phyloP scores from a whole-genome alignment of 23 tunicate species.

The Styela plicata region DNA sequence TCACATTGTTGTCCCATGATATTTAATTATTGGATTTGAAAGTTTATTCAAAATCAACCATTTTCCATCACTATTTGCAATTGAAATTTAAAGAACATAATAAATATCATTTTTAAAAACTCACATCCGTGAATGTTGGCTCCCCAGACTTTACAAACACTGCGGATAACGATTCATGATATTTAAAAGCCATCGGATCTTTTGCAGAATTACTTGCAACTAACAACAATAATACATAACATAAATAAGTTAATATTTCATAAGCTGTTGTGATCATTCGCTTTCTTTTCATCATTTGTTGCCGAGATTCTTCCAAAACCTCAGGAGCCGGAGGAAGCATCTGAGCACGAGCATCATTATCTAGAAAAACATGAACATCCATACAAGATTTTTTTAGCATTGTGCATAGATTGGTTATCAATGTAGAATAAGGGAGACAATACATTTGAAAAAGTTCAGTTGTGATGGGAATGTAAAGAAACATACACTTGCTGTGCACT shows the following conservation, averaged over 20 bases:
- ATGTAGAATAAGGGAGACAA: too few relatives aligned
- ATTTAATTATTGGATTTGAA: too few relatives aligned
- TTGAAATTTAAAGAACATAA: too few relatives aligned
- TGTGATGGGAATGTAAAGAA: too few relatives aligned
- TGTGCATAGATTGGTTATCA: too few relatives aligned
- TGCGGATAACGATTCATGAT: conserved; percentile 49
- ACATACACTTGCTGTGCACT: too few relatives aligned
- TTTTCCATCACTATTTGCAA: too few relatives aligned
- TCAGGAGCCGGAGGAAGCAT: conserved; percentile 34
- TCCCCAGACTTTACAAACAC: conserved; percentile 51
- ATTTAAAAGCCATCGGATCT: conserved; percentile 36
- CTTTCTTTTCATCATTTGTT: conserved; percentile 40
- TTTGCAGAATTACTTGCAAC: conserved; percentile 59
- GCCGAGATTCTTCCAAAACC: conserved; percentile 47
- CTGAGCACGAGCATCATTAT: background rate
- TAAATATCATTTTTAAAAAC: too few relatives aligned
- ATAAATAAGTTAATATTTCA: conserved; percentile 53
- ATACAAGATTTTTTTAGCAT: too few relatives aligned
- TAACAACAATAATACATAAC: conserved; percentile 55
- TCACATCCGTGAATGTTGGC: conserved; percentile 49
- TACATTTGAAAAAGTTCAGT: background rate
- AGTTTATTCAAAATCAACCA: too few relatives aligned
- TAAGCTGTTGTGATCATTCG: conserved; percentile 60
- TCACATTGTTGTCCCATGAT: too few relatives aligned
- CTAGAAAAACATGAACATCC: too few relatives aligned